Evolutionary conservation across 2,888 invertebrate species (phyloP).

Genomic region (Hirtodrosophila histrioides): DNA sequence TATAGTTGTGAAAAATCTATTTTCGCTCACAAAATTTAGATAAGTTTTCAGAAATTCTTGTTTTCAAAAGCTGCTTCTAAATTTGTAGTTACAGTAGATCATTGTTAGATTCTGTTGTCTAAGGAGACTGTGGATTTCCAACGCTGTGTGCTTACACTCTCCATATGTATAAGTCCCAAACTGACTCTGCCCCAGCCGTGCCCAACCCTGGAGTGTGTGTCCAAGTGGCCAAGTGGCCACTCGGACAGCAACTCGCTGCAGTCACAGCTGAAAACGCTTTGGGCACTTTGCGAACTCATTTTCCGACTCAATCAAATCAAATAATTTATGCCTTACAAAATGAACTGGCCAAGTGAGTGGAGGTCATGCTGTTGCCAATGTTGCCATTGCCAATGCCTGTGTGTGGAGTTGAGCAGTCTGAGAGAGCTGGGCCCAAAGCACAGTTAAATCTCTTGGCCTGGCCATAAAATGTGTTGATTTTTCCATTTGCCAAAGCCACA

Average conservation of each 20-base stretch:
- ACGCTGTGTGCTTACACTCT: slow-evolving; percentile 16
- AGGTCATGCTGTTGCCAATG: slow-evolving; percentile 58
- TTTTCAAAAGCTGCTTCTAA: too few species aligned
- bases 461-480: slow-evolving; percentile 78
- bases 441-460: slow-evolving; percentile 65
- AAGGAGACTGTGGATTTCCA: not conserved
- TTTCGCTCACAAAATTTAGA: too few species aligned
- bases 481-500: slow-evolving; percentile 66
- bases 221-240: slow-evolving; percentile 31
- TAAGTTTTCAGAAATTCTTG: too few species aligned
- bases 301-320: slow-evolving; percentile 83
- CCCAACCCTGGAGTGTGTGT: slow-evolving; percentile 47
- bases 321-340: slow-evolving; percentile 81
- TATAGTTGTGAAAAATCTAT: too few species aligned
- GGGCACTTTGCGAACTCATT: slow-evolving; percentile 81
- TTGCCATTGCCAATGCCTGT: slow-evolving; percentile 37
- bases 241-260: slow-evolving; percentile 8
- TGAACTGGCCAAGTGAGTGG: slow-evolving; percentile 73
- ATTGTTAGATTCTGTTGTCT: too few species aligned
- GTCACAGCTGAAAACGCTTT: slow-evolving; percentile 49
- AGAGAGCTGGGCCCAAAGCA: slow-evolving; percentile 56
- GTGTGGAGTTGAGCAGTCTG: slow-evolving; percentile 16
- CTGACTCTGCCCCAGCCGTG: slow-evolving; percentile 19
- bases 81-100: too few species aligned
- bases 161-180: slow-evolving; percentile 15